A percentile compares a stretch with the other conserved stretches of the same genome.
Conservation (phyloP, 2,113 vertebrate genomes). For the Rhea pennata region DNA sequence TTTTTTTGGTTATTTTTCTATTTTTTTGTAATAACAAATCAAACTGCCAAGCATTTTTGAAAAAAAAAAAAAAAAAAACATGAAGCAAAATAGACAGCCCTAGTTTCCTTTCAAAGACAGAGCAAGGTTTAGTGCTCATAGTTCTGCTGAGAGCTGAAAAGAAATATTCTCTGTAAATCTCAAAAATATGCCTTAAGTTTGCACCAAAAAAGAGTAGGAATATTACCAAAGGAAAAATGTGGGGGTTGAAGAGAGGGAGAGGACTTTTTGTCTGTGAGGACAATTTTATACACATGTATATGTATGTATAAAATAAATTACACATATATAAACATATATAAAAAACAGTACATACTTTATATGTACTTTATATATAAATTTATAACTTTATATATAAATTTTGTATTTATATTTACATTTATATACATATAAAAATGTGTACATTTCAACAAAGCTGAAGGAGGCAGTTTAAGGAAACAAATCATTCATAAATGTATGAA, state of each 20-base stretch:
- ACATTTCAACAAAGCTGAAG: background rate
- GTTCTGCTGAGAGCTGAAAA: background rate
- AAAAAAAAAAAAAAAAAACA: background rate
- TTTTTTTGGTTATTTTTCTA: background rate
- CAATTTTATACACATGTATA: background rate
- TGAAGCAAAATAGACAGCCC: background rate
- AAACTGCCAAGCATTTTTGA: background rate
- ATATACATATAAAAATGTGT: background rate
- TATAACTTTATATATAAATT: too few relatives aligned
- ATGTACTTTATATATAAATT: too few relatives aligned
- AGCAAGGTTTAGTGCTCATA: background rate
- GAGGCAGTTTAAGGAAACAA: background rate
- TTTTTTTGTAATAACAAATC: background rate
- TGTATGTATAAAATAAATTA: too few relatives aligned
- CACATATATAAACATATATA: too few relatives aligned
- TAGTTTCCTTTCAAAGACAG: background rate
- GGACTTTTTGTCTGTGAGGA: background rate
- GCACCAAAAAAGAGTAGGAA: background rate
- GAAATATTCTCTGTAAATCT: background rate
- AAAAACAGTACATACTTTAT: too few relatives aligned
- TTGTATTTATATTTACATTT: background rate
- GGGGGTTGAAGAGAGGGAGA: background rate
- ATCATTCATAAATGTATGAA: background rate
- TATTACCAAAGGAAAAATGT: background rate
- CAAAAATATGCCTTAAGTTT: background rate